Base-by-base conservation (phyloP, 2,888 invertebrate species). In the Brachyptera putata region DNA sequence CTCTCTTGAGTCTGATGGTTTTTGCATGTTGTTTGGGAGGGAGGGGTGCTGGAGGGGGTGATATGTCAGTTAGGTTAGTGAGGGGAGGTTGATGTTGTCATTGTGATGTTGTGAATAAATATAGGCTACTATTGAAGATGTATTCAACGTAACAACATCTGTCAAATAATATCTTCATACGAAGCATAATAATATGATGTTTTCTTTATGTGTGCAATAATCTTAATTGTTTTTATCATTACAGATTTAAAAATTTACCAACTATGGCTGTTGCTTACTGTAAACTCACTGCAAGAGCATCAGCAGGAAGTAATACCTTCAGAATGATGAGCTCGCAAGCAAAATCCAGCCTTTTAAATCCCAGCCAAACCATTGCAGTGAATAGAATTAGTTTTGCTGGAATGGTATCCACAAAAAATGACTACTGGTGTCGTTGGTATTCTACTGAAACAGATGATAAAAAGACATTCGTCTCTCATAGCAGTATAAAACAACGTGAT, bases 371-470 rank as follows among this genome's bases (percentile, higher is more conserved):
- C 41, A 41, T 18, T 14, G 18, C 4, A 9, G 41, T 11, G 3
- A 43, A 43, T 3, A 14, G 43, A 43, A 43, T 43, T 11, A 18
- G 43, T 5, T 11, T 43, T 18, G 43, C 18, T 2, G 43, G 43
- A 43, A 43, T 43, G 43, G 4, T 18, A 18, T 16, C 43, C 11
- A 18, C 21, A 21, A 43, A 11, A 18, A 16, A 43, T 16, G 22
- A 13, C 18, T 14, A 21, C 11, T 36, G 30, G 30, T 53, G 37
- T 21, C 53, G 53, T 13, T 53, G 53, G 53, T 53, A 30, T 11
- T 36, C 36, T 7, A 16, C 53, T n/a, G 53, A 53, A 9, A 34
- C 53, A 21, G 37, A 53, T 36, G 49, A 50, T 14, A 53, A 30
- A 13, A 53, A 53, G 18, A 18, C 36, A 36, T 53, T 53, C 22